A percentile compares a stretch with the other conserved stretches of the same genome.
Evolutionary conservation across 2,888 invertebrate genomes (phyloP).

Genomic region (Drosophila testacea): DNA sequence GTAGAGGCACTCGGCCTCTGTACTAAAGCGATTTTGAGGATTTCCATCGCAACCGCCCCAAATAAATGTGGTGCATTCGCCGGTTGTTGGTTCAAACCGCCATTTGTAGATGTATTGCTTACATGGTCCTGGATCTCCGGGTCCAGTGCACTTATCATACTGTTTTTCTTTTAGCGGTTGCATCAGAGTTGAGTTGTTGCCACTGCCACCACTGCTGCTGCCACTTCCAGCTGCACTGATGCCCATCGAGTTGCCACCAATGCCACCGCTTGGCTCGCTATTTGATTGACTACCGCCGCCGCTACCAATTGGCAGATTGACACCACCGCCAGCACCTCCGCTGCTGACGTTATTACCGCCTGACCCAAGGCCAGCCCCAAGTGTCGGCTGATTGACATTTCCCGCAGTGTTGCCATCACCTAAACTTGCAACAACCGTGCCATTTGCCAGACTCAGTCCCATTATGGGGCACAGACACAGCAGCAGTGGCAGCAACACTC

Average conservation of each 20-base stretch:
- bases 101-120: conserved; percentile 89
- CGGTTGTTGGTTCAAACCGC: conserved; percentile 87
- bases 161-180: conserved; percentile 81
- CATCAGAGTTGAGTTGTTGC: conserved; percentile 68
- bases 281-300: conserved; percentile 38
- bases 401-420: conserved; percentile 49
- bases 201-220: conserved; percentile 29
- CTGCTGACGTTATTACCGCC: conserved; percentile 42
- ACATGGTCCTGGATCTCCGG: conserved; percentile 87
- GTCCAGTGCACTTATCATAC: conserved; percentile 85
- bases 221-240: conserved; percentile 17
- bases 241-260: conserved; percentile 36
- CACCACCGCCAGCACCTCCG: conserved; percentile 34
- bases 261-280: conserved; percentile 35
- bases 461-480: conserved; percentile 19
- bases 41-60: conserved; percentile 91
- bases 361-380: conserved; percentile 32
- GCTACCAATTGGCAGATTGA: conserved; percentile 35
- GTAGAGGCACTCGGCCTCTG: conserved; percentile 88
- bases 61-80: conserved; percentile 88
- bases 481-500: conserved; percentile 19
- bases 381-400: conserved; percentile 53
- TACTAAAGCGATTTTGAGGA: conserved; percentile 88
- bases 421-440: conserved; percentile 48
- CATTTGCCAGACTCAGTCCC: conserved; percentile 48